These are phyloP conservation scores for Gallinago jamesoni DNA, from an alignment of 2,113 vertebrate genomes.

Conservation along the genomic window DNA sequence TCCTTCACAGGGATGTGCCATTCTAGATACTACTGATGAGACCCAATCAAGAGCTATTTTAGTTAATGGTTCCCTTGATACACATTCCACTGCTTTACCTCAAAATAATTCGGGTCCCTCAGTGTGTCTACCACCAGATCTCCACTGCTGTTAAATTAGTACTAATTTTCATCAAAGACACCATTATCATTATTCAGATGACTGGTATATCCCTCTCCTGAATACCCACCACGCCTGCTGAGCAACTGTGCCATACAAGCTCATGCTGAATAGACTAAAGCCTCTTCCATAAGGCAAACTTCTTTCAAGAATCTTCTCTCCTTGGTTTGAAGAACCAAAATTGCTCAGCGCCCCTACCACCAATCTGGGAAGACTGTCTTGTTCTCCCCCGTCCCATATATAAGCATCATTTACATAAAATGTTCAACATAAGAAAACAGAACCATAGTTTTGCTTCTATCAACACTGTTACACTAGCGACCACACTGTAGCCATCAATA, in stretches of 20 bases:
- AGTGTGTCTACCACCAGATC: not conserved
- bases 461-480: not conserved
- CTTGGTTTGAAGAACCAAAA: not conserved
- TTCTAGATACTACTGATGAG: not conserved
- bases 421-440: not conserved
- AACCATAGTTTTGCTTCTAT: not conserved
- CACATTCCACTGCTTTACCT: not conserved
- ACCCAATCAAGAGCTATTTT: not conserved
- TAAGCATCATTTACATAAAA: not conserved
- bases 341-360: too few relatives aligned
- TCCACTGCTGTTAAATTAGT: not conserved
- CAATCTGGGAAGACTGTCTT: too few relatives aligned
- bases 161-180: not conserved
- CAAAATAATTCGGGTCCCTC: not conserved
- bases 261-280: accelerated
- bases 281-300: accelerated
- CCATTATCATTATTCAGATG: accelerated
- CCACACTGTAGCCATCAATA: not conserved
- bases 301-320: not conserved
- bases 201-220: not conserved
- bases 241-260: not conserved
- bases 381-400: accelerated
- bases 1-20: not conserved
- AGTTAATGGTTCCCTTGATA: not conserved
- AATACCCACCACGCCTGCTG: not conserved